Evolutionary conservation across 2,113 vertebrate species (phyloP).

Genomic region (Boulengeromyrus knoepffleri): DNA sequence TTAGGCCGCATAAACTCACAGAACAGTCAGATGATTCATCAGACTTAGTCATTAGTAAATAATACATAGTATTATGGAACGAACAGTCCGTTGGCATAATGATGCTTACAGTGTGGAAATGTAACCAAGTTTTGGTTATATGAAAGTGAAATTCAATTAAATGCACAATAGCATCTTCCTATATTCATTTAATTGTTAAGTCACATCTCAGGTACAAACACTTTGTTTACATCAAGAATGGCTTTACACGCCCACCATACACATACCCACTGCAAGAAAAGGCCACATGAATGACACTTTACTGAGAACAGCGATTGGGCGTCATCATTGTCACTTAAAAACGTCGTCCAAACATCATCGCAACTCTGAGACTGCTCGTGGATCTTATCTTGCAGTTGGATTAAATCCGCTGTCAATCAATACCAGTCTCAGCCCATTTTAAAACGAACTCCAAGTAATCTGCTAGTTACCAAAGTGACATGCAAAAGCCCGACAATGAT

Average conservation of each 20-base stretch:
- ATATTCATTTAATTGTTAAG: not conserved
- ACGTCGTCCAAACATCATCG: not conserved
- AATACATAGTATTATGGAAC: not conserved
- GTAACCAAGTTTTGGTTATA: not conserved
- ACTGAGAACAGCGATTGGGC: conserved; percentile 1
- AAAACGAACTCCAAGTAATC: not conserved
- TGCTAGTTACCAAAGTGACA: not conserved
- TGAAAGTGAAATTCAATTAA: not conserved
- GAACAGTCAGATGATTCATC: not conserved
- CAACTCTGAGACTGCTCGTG: not conserved
- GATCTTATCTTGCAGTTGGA: not conserved
- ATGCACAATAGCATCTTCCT: not conserved
- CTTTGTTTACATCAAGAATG: not conserved
- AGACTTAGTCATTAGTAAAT: not conserved
- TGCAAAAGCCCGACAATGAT: not conserved
- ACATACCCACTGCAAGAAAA: not conserved
- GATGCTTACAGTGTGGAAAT: not conserved
- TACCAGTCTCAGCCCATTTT: not conserved
- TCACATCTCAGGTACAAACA: not conserved
- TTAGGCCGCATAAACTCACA: not conserved
- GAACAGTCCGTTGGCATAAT: not conserved
- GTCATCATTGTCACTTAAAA: not conserved
- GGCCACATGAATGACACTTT: not conserved
- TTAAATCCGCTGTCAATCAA: not conserved
- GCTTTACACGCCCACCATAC: not conserved